phyloP scores from a whole-genome alignment of 2,888 invertebrate species.

The Linyphia triangularis region DNA sequence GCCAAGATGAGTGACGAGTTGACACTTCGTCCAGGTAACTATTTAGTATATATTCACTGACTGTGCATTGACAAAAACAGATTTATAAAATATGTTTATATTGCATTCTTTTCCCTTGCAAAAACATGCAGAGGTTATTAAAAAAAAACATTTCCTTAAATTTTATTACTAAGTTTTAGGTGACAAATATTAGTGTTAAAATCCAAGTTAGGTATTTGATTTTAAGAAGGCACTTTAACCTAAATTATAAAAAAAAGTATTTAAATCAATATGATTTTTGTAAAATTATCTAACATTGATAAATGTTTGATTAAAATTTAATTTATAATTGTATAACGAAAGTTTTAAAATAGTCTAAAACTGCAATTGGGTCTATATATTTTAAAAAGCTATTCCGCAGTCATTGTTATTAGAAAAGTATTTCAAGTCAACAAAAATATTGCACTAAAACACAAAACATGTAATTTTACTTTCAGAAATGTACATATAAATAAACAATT shows the following conservation, averaged over 20 bases:
- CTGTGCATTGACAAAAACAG: background rate
- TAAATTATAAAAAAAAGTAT: no score
- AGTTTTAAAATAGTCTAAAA: no score
- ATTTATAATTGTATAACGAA: no score
- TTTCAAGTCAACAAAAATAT: no score
- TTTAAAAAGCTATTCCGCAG: no score
- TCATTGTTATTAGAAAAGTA: no score
- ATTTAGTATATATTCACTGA: background rate
- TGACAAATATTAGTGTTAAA: background rate
- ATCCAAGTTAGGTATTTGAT: background rate
- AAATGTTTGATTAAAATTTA: no score
- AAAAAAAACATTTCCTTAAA: background rate
- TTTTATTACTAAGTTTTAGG: background rate
- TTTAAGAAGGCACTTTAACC: background rate
- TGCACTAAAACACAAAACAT: no score
- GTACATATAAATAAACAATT: background rate
- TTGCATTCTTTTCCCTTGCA: background rate
- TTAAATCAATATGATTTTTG: no score
- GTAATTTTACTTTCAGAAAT: no score
- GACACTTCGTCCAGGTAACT: constrained; percentile 85
- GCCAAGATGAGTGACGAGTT: constrained; percentile 93
- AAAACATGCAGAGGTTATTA: background rate
- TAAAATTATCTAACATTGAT: no score
- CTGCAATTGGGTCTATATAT: no score
- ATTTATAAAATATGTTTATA: background rate